These are phyloP conservation scores for Myotis davidii DNA, from an alignment of 2,113 vertebrate species.

Conservation along the genomic window DNA sequence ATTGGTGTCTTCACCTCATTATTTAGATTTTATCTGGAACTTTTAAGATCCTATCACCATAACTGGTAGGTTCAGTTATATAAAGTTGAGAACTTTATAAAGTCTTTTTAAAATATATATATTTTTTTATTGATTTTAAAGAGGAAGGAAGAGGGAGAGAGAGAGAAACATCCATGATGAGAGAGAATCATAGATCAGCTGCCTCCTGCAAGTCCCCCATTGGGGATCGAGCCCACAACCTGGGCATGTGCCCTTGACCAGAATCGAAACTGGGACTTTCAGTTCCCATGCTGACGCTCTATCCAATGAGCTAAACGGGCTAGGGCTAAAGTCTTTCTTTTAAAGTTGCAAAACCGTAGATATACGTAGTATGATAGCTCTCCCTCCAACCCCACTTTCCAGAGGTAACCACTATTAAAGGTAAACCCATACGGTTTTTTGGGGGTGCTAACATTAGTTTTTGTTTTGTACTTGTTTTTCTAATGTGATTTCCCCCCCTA, in stretches of 20 bases:
- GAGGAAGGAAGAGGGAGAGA: too few species aligned
- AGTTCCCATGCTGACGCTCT: too few species aligned
- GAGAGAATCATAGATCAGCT: too few species aligned
- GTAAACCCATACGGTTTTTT: neutral
- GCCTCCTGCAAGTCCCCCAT: too few species aligned
- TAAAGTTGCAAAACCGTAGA: neutral
- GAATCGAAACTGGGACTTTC: too few species aligned
- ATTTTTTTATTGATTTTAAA: too few species aligned
- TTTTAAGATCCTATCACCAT: slow-evolving; percentile 3
- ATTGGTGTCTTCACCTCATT: slow-evolving; percentile 41
- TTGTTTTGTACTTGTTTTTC: slow-evolving; percentile 25
- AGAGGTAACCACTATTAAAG: neutral
- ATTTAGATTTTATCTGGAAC: slow-evolving; percentile 33
- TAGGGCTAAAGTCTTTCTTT: neutral
- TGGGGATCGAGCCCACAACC: too few species aligned
- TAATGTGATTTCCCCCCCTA: neutral
- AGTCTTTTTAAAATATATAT: neutral
- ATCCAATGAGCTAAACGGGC: too few species aligned
- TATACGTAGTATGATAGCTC: neutral
- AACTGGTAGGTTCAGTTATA: slow-evolving; percentile 27
- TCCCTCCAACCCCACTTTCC: neutral
- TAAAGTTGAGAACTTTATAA: slow-evolving; percentile 19
- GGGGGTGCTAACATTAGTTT: neutral
- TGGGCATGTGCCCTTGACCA: too few species aligned
- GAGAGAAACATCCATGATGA: too few species aligned